Percentiles rank a stretch among this genome's conserved stretches.
These are phyloP conservation scores for Triplophysa tibetana DNA, from an alignment of 2,113 vertebrate genomes.

Conservation along the genomic window DNA sequence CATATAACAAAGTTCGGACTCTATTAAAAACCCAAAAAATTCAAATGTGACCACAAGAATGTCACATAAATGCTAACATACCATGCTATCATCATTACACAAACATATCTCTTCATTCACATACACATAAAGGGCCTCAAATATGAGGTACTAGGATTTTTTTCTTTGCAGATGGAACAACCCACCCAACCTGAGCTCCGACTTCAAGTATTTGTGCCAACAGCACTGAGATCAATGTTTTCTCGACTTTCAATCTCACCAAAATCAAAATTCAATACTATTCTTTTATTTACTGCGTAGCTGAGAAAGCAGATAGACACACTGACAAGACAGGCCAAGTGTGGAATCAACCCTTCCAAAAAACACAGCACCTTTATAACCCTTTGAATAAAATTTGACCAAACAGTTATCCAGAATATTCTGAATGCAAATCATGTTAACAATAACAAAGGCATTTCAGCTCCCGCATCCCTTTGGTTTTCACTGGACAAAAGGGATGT, in stretches of 20 bases:
- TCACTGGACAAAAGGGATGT: conserved; percentile 62
- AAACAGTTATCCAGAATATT: conserved; percentile 54
- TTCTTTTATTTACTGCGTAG: conserved; percentile 63
- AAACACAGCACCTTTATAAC: conserved; percentile 36
- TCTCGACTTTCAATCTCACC: conserved; percentile 16
- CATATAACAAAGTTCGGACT: neutral
- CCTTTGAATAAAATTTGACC: conserved; percentile 50
- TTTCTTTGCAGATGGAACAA: conserved; percentile 6
- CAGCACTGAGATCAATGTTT: neutral
- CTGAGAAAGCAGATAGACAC: conserved; percentile 54
- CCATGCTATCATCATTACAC: neutral
- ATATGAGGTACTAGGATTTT: neutral
- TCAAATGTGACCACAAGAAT: neutral
- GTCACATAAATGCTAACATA: neutral
- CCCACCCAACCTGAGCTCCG: conserved; percentile 43
- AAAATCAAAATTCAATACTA: conserved; percentile 16
- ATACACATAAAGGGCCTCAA: conserved; percentile 2
- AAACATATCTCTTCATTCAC: neutral
- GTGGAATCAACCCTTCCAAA: conserved; percentile 17
- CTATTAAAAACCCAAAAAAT: neutral
- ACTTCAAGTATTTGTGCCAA: conserved; percentile 45
- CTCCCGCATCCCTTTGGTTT: conserved; percentile 57
- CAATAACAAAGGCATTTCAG: conserved; percentile 70
- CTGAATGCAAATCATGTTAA: conserved; percentile 33
- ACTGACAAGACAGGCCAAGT: neutral